These are phyloP conservation scores for Parambassis ranga DNA, from an alignment of 2,797 vertebrate species.

Conservation along the genomic window DNA sequence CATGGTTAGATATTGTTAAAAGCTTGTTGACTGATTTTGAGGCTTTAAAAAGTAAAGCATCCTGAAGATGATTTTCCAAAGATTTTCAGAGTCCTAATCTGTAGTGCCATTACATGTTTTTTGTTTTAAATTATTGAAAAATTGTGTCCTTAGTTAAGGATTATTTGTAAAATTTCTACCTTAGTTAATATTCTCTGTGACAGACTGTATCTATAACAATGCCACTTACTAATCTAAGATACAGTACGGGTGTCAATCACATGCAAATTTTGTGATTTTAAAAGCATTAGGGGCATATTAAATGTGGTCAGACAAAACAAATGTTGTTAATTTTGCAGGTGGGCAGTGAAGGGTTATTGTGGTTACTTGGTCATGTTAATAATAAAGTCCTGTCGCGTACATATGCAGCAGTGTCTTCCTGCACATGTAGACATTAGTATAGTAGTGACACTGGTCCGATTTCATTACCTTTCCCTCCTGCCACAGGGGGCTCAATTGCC, in stretches of 20 bases:
- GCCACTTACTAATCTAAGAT: not conserved
- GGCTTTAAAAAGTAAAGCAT: not conserved
- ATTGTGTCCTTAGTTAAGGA: not conserved
- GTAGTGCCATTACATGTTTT: not conserved
- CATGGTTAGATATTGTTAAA: conserved; percentile 78
- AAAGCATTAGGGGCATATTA: conserved; percentile 45
- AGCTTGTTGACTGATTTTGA: conserved; percentile 42
- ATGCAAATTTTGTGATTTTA: conserved; percentile 57
- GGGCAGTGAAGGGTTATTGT: conserved; percentile 61
- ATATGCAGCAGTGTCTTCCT: conserved; percentile 47
- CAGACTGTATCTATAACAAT: not conserved
- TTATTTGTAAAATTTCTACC: too few relatives aligned
- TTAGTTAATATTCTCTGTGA: not conserved
- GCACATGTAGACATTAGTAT: conserved; percentile 69
- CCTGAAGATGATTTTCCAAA: not conserved
- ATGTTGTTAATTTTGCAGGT: conserved; percentile 72
- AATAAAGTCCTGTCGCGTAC: conserved; percentile 45
- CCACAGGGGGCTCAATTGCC: conserved; percentile 75
- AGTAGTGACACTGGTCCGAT: conserved; percentile 68
- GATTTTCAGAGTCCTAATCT: not conserved
- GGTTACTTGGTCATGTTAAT: conserved; percentile 65
- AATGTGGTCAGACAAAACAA: conserved; percentile 49
- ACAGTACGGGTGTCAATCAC: conserved; percentile 27
- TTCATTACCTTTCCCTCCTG: conserved; percentile 88
- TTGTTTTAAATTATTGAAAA: not conserved